These are phyloP conservation scores for Yponomeuta malinellus DNA, from an alignment of 2,888 invertebrate genomes.

Conservation along the genomic window DNA sequence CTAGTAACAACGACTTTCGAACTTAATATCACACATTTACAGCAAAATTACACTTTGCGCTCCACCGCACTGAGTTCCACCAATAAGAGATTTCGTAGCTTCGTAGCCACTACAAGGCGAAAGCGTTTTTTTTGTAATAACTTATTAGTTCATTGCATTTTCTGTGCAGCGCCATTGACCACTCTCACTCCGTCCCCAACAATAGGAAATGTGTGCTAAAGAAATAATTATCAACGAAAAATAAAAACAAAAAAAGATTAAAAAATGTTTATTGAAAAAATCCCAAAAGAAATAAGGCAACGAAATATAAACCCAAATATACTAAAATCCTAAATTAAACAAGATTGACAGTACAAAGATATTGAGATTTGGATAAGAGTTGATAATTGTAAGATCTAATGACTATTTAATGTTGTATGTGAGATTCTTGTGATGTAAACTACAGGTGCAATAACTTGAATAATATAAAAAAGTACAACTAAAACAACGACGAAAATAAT, in stretches of 20 bases:
- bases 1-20: constrained; percentile 58
- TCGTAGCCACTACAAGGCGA: not conserved
- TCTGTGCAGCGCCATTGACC: constrained; percentile 66
- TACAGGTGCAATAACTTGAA: constrained; percentile 13
- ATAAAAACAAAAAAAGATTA: constrained; percentile 38
- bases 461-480: not conserved
- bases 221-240: not conserved
- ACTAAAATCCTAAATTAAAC: not conserved
- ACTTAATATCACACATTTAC: constrained; percentile 74
- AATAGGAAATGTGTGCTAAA: constrained; percentile 29
- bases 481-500: not conserved
- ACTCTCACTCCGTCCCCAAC: constrained; percentile 67
- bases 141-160: constrained; percentile 47
- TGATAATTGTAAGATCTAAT: not conserved
- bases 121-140: constrained; percentile 37
- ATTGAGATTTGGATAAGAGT: constrained; percentile 1
- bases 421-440: constrained; percentile 8
- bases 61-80: constrained; percentile 39
- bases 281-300: constrained; percentile 30
- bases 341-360: not conserved
- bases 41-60: constrained; percentile 66
- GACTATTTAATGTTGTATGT: not conserved
- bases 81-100: not conserved
- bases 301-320: constrained; percentile 6
- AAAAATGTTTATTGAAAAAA: constrained; percentile 43